A percentile compares a stretch with the other conserved stretches of the same genome.
phyloP scores from a whole-genome alignment of 2,888 invertebrate genomes.

The Pedicia rivosa region DNA sequence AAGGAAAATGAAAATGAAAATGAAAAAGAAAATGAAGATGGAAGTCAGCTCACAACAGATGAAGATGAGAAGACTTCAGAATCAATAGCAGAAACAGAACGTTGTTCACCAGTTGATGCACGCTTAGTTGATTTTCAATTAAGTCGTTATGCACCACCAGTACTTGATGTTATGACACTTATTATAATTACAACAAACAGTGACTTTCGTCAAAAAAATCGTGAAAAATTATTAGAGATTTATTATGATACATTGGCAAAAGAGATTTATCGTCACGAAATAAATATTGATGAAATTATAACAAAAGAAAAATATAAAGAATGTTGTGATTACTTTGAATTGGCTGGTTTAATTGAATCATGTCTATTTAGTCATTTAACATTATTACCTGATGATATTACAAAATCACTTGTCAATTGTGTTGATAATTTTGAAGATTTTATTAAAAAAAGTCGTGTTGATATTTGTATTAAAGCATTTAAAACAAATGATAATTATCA shows the following conservation, averaged over 20 bases:
- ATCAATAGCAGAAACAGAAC: not conserved
- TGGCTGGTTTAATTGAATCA: conserved; percentile 37
- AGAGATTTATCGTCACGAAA: conserved; percentile 10
- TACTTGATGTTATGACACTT: conserved; percentile 34
- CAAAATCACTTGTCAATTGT: conserved; percentile 31
- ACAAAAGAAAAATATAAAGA: conserved; percentile 21
- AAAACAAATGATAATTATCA: conserved; percentile 33
- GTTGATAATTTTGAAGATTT: conserved; percentile 38
- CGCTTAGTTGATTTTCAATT: conserved; percentile 39
- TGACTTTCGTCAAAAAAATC: conserved; percentile 22
- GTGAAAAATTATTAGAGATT: conserved; percentile 24
- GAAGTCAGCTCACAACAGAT: too few relatives aligned
- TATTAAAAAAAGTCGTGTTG: conserved; percentile 30
- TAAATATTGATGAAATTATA: conserved; percentile 19
- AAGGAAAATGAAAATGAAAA: too few relatives aligned
- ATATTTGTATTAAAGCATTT: conserved; percentile 39
- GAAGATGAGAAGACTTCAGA: too few relatives aligned
- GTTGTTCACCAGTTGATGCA: conserved; percentile 23
- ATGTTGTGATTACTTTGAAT: conserved; percentile 23
- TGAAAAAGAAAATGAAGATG: too few relatives aligned
- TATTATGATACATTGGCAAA: conserved; percentile 23
- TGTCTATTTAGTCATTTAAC: conserved; percentile 36
- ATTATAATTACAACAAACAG: conserved; percentile 31
- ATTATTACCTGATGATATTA: conserved; percentile 35
- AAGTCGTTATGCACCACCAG: conserved; percentile 36